Conservation (phyloP, 1,140 invertebrate species). For the Zaprionus tsacasi region DNA sequence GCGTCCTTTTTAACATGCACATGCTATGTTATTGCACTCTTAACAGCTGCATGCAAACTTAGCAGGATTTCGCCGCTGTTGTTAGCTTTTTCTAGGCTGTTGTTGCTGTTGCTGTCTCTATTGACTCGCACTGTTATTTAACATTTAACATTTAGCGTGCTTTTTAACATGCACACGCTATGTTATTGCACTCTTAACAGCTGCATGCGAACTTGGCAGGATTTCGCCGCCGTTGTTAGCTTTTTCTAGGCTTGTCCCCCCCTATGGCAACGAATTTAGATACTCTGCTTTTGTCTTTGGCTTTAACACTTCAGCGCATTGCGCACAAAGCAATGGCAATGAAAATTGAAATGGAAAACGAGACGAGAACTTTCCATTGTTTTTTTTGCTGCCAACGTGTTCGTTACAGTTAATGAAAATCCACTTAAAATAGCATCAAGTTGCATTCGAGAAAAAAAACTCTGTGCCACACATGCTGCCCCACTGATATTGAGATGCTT, state of each 20-base stretch:
- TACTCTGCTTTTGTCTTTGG: slow-evolving; percentile 8
- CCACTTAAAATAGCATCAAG: slow-evolving; percentile 27
- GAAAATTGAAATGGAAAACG: background rate
- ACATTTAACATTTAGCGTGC: background rate
- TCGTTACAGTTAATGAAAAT: slow-evolving; percentile 23
- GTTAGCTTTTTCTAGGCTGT: too few species aligned
- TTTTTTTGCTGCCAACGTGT: background rate
- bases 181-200: too few species aligned
- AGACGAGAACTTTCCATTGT: slow-evolving; percentile 24
- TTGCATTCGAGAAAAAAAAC: slow-evolving; percentile 16
- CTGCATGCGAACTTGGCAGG: too few species aligned
- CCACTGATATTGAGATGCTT: slow-evolving; percentile 42
- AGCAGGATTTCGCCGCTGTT: too few species aligned
- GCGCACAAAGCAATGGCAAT: background rate
- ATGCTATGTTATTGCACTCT: background rate
- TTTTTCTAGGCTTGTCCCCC: too few species aligned
- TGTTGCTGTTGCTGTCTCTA: background rate
- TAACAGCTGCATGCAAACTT: too few species aligned
- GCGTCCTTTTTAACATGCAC: background rate
- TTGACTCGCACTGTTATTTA: background rate
- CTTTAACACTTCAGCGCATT: slow-evolving; percentile 3
- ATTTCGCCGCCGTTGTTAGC: too few species aligned
- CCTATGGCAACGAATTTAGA: slow-evolving; percentile 1
- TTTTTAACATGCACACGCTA: background rate
- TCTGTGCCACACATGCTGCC: slow-evolving; percentile 5